Percentiles rank a stretch among this genome's conserved stretches.
Evolutionary conservation across 2,888 invertebrate species (phyloP).

Genomic region (Autographa gamma): DNA sequence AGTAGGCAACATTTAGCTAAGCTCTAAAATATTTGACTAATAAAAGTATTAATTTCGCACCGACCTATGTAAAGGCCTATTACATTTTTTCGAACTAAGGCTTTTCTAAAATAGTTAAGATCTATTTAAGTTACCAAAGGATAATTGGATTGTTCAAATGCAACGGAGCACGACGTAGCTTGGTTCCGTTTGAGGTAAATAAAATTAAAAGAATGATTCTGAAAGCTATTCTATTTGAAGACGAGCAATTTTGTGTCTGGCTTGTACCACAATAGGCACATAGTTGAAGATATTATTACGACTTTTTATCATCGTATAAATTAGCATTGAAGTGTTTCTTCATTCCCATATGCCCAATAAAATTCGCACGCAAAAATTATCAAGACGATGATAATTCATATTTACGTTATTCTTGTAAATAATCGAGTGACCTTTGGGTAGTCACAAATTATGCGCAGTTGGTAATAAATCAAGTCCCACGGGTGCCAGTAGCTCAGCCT

Average conservation of each 20-base stretch:
- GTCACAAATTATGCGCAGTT: slow-evolving; percentile 64
- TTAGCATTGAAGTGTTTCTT: slow-evolving; percentile 16
- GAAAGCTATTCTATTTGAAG: slow-evolving; percentile 3
- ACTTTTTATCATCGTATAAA: slow-evolving; percentile 14
- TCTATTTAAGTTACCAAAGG: slow-evolving; percentile 5
- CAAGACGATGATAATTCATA: slow-evolving; percentile 47
- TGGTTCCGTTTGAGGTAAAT: slow-evolving; percentile 10
- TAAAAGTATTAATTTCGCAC: neutral
- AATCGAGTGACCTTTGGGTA: slow-evolving; percentile 55
- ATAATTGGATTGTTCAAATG: slow-evolving; percentile 10
- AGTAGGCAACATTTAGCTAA: slow-evolving; percentile 11
- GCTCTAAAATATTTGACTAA: neutral
- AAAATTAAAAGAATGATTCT: slow-evolving; percentile 8
- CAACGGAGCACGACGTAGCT: slow-evolving; percentile 7
- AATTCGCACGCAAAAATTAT: slow-evolving; percentile 28
- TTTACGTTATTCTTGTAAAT: slow-evolving; percentile 51
- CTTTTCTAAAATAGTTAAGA: slow-evolving; percentile 4
- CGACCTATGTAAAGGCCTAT: neutral
- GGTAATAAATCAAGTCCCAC: slow-evolving; percentile 70
- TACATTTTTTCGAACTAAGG: neutral
- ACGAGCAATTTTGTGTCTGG: neutral
- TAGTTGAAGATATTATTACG: neutral
- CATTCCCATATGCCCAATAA: slow-evolving; percentile 15
- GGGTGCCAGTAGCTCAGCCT: slow-evolving; percentile 65
- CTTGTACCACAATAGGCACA: neutral